Evolutionary conservation across 1,140 invertebrate genomes (phyloP).

Genomic region (Subanguina moxae): DNA sequence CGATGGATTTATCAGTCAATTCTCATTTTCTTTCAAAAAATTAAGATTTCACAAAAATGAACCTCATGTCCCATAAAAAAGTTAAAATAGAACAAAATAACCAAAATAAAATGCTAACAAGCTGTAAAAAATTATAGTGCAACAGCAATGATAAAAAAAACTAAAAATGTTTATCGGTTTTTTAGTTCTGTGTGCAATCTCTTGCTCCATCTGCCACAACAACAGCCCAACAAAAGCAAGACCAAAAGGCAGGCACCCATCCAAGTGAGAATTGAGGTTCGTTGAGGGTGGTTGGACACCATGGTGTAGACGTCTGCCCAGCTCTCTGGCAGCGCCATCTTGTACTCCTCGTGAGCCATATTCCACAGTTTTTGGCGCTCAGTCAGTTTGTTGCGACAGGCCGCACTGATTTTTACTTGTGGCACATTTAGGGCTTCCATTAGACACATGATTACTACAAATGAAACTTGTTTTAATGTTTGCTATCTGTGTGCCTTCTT

Average conservation of each 20-base stretch:
- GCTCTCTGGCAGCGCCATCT: slow-evolving; percentile 51
- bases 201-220: slow-evolving; percentile 54
- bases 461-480: not conserved
- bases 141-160: too few species aligned
- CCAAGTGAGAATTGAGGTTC: slow-evolving; percentile 48
- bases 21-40: too few species aligned
- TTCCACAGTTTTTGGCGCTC: slow-evolving; percentile 57
- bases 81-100: too few species aligned
- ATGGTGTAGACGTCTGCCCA: slow-evolving; percentile 43
- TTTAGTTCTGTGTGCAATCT: slow-evolving; percentile 48
- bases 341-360: slow-evolving; percentile 54
- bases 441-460: slow-evolving; percentile 57
- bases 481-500: too few species aligned
- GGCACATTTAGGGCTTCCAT: slow-evolving; percentile 48
- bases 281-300: slow-evolving; percentile 27
- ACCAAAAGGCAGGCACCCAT: slow-evolving; percentile 47
- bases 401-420: slow-evolving; percentile 35
- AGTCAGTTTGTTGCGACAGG: slow-evolving; percentile 45
- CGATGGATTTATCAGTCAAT: too few species aligned
- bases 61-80: too few species aligned
- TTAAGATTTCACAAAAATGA: too few species aligned
- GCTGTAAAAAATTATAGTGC: too few species aligned
- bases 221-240: slow-evolving; percentile 54
- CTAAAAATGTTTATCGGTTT: slow-evolving; percentile 45
- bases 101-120: too few species aligned